These are phyloP conservation scores for Porites lutea DNA, from an alignment of 64 coral and sea anemone species.

Conservation along the genomic window DNA sequence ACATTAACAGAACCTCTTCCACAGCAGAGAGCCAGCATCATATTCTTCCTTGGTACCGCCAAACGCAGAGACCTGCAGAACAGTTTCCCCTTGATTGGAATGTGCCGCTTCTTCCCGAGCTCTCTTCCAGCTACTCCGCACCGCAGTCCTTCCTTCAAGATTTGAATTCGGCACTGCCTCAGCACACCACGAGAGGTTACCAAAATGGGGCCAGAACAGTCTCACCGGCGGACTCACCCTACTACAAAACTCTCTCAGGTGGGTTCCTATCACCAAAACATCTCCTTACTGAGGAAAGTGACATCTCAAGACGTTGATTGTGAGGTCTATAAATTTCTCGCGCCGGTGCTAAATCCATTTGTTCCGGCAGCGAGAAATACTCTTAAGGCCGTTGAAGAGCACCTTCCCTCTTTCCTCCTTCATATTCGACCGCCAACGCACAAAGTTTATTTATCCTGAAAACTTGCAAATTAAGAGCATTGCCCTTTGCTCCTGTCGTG, in stretches of 20 bases:
- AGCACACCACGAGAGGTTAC: background rate
- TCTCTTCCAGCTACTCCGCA: background rate
- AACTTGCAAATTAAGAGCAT: constrained; percentile 15
- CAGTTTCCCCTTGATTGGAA: constrained; percentile 27
- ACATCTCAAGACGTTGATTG: background rate
- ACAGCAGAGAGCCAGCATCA: background rate
- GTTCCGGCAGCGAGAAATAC: background rate
- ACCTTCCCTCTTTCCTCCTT: too few relatives aligned
- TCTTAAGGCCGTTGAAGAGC: background rate
- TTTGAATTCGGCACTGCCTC: background rate
- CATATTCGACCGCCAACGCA: background rate
- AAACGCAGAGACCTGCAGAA: background rate
- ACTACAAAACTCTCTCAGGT: background rate
- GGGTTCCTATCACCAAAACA: background rate
- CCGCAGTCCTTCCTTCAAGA: constrained; percentile 23
- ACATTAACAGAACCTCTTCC: background rate
- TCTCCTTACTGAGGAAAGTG: background rate
- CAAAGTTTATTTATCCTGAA: too few relatives aligned
- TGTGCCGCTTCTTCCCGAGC: constrained; percentile 2
- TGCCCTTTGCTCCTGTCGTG: constrained; percentile 36
- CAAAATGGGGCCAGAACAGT: background rate
- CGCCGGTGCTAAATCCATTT: background rate
- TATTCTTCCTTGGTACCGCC: background rate
- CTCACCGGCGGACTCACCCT: background rate
- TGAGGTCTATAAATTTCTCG: background rate